Evolutionary conservation across 2,113 vertebrate genomes (phyloP), one percentile per base, ranked within the genome.

Genomic region (Serilophus lunatus): DNA sequence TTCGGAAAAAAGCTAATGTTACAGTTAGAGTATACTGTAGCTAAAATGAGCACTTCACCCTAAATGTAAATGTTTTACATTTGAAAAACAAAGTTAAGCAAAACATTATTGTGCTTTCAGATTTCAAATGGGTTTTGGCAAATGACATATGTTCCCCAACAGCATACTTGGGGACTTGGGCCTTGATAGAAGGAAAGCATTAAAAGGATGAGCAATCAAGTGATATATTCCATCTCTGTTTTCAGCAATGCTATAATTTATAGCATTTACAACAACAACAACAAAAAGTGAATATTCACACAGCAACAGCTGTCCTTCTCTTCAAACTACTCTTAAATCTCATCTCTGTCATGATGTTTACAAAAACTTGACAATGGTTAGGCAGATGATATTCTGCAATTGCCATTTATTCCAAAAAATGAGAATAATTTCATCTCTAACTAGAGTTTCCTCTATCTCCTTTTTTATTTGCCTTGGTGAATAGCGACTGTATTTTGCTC

Each of bases 111-210:
- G 31, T 59, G n/a, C 53, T 75, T 71, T 79, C 45, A 76, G 65
- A 84, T 79, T 92, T 89, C 57, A 76, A 82, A 88, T 74, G 18
- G 59, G 60, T 84, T 95, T 86, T 95, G 90, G 68, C 92, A 96
- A 93, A 60, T 10, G 77, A 81, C 87, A 90, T 85, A 92, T 81
- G 90, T 82, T 95, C 33, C 71, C 47, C 70, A 74, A 82, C 78
- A 91, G 54, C 26, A 0, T 61, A 63, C 82, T 94, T 74, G 33
- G 86, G 78, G 84, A 94, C 75, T 74, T 50, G 40, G 75, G 63
- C 26, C 68, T 88, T 93, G 71, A 70, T 82, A 94, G 88, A 88
- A 79, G 22, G 69, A 38, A 88, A 88, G 18, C 4, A 54, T 50
- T 82, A 35, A 88, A 91, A 82, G 38, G 68, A 90, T 93, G 71